Evolutionary conservation across 2,113 vertebrate genomes (phyloP).

Genomic region (Nothobranchius furzeri): DNA sequence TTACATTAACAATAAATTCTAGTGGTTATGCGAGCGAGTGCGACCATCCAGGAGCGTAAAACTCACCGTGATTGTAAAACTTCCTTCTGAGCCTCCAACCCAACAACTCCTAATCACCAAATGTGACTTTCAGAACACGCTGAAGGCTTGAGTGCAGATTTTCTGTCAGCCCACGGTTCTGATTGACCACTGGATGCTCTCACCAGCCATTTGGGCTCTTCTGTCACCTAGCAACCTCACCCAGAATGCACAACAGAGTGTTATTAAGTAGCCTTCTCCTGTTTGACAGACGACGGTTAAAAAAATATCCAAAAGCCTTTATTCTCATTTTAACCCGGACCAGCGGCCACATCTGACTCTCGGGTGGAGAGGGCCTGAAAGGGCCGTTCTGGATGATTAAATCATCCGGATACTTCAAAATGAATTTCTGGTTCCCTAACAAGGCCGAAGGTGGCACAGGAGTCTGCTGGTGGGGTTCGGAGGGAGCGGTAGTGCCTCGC

Average conservation of each 20-base stretch:
- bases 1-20: not conserved
- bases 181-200: conserved; percentile 33
- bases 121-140: conserved; percentile 40
- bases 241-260: conserved; percentile 36
- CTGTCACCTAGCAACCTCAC: conserved; percentile 51
- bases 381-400: no score
- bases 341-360: conserved; percentile 1
- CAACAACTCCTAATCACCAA: conserved; percentile 27
- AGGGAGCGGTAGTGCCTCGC: no score
- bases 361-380: not conserved
- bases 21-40: not conserved
- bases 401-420: no score
- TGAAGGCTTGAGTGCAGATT: conserved; percentile 4
- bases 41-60: not conserved
- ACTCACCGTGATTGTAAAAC: not conserved
- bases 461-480: no score
- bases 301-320: conserved; percentile 22
- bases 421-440: no score
- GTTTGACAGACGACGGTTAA: conserved; percentile 42
- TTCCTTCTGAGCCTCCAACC: not conserved
- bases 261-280: conserved; percentile 30
- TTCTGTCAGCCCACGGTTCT: conserved; percentile 10
- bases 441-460: no score
- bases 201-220: conserved; percentile 32
- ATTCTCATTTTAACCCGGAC: conserved; percentile 19